Base-by-base conservation (phyloP, 1,140 invertebrate genomes). In the Adoxophyes honmai region DNA sequence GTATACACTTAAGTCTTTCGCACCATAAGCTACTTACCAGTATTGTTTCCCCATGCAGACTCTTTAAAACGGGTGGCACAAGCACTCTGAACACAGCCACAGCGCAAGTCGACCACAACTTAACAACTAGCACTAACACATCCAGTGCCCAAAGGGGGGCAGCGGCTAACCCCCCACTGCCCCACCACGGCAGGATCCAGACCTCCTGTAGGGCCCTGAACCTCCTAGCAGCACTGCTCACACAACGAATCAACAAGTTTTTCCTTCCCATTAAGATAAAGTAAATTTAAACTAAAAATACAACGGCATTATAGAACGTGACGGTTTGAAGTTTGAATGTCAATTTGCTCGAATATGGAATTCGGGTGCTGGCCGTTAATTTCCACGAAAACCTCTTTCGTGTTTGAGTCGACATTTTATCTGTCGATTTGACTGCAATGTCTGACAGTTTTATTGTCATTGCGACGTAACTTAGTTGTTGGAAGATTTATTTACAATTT, bases 121-220 rank as follows among this genome's bases (percentile, higher is more conserved):
- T 88, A 36, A 78, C 55, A 1, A 88, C 52, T 14, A 86, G 55
- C 4, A 88, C 83, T 9, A 86, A 18, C 0, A 70, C 67, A 21
- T 88, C 85, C 5, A 88, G 52, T 0, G 76, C 68, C 78, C 75
- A 84, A 1, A 84, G 64, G 3, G 85, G 83, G 4, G 69, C 68
- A n/a, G 73, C 38, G 0, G 74, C 60, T 35, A 84, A 39, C 4
- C 78, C 68, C 0, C 81, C 77, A 58, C 73, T 74, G 0, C 75
- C 75, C 79, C 79, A 86, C 83, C 81, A 82, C 33, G 81, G 81
- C 52, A 84, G 51, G 15, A 86, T 72, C 77, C 79, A 86, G 60
- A 71, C 66, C 64, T 88, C 83, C 55, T 86, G 77, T 5, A 80
- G 48, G 0, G 67, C 58, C 57, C 83, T 73, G 51, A 82, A 88